These are phyloP conservation scores for Callorhinus ursinus DNA, from an alignment of 2,113 vertebrate species.

Conservation along the genomic window DNA sequence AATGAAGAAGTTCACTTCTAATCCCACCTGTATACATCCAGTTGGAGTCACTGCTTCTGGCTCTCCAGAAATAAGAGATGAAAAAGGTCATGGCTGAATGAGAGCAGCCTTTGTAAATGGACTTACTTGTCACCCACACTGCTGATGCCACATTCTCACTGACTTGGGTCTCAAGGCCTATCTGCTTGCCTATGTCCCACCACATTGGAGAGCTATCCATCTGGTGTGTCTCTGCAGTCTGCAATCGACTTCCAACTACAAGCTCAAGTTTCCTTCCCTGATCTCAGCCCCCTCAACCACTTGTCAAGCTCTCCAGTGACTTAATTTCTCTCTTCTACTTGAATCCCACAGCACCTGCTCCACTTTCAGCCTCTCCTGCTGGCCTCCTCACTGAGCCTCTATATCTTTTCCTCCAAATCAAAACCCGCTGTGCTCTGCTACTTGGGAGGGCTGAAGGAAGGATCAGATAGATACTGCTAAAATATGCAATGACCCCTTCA, in stretches of 20 bases:
- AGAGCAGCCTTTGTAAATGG: neutral
- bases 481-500: neutral
- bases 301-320: neutral
- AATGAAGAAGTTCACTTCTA: neutral
- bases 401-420: neutral
- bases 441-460: neutral
- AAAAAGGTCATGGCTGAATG: neutral
- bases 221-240: neutral
- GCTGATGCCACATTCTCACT: neutral
- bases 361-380: neutral
- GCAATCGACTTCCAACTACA: neutral
- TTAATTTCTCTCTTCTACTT: neutral
- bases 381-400: neutral
- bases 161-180: neutral
- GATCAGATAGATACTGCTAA: neutral
- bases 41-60: neutral
- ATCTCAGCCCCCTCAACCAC: neutral
- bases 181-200: neutral
- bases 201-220: neutral
- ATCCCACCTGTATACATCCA: neutral
- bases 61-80: neutral
- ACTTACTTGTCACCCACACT: neutral
- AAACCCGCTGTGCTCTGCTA: neutral
- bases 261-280: neutral
- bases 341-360: neutral